Percentiles rank a stretch among this genome's conserved stretches.
These are phyloP conservation scores for Hippasteria phrygiana DNA, from an alignment of 53 echinoderm and acorn worm genomes.

Conservation along the genomic window DNA sequence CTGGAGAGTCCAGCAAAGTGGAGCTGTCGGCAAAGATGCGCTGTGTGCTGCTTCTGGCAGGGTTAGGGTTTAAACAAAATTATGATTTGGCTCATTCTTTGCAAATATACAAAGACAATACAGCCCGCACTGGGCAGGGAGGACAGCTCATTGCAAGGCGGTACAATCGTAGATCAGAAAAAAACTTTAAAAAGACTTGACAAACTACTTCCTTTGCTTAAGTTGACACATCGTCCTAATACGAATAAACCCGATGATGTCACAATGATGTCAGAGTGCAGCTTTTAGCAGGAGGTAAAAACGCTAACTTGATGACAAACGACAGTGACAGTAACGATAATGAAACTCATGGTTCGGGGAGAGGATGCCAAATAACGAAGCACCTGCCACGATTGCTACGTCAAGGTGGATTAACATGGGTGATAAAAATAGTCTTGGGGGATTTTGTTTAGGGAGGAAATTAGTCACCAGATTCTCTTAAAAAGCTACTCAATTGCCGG, in stretches of 20 bases:
- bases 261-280: conserved; percentile 12
- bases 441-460: background rate
- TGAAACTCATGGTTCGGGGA: background rate
- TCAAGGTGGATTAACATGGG: background rate
- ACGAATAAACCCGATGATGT: background rate
- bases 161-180: background rate
- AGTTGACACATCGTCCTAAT: background rate
- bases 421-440: background rate
- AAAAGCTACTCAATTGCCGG: background rate
- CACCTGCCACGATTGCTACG: background rate
- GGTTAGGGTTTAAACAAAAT: too few species aligned
- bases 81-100: too few species aligned
- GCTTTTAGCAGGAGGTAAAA: background rate
- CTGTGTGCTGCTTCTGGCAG: too few species aligned
- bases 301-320: background rate
- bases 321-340: background rate
- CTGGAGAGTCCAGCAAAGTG: too few species aligned
- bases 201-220: background rate
- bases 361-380: background rate
- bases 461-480: background rate
- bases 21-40: too few species aligned
- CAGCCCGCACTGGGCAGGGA: background rate
- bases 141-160: background rate
- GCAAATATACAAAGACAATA: too few species aligned
- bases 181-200: background rate